Conservation (phyloP, 1,140 invertebrate species). For the Phymastichus coffea region DNA sequence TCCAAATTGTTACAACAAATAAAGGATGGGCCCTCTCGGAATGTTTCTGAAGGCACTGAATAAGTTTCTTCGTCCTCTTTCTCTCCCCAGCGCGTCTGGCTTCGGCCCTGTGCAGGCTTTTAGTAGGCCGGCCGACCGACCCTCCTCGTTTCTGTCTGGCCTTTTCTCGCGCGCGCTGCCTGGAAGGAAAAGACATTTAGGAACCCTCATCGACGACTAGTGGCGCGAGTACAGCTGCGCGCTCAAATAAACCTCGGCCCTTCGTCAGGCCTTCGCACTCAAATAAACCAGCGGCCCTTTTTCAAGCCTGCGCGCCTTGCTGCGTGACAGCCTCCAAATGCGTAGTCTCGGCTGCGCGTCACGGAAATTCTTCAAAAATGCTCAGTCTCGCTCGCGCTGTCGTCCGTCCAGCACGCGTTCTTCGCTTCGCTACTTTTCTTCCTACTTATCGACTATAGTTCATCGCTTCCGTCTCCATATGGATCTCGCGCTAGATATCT, state of each 20-base stretch:
- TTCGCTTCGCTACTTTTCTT: too few species aligned
- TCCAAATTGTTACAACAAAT: too few species aligned
- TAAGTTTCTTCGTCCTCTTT: conserved; percentile 22
- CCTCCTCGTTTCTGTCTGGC: conserved; percentile 27
- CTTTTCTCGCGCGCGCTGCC: conserved; percentile 16
- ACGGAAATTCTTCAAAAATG: conserved; percentile 1
- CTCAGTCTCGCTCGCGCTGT: background rate
- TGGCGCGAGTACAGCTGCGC: conserved; percentile 42
- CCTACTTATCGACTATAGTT: too few species aligned
- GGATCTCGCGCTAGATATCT: too few species aligned
- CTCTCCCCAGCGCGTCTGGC: conserved; percentile 7
- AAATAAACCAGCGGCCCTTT: too few species aligned
- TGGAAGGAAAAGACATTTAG: conserved; percentile 23
- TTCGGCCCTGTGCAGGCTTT: conserved; percentile 6
- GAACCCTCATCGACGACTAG: too few species aligned
- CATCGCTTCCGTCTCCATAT: too few species aligned
- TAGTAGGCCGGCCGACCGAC: conserved; percentile 16
- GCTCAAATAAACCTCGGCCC: conserved; percentile 38
- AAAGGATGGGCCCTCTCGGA: too few species aligned
- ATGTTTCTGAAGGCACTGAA: too few species aligned
- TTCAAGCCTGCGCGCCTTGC: background rate
- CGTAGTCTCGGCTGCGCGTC: background rate
- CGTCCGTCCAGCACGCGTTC: background rate
- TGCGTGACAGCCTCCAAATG: background rate
- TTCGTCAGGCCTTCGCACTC: conserved; percentile 14